Conservation (phyloP, 1,140 invertebrate genomes). For the Phenacoccus solenopsis region DNA sequence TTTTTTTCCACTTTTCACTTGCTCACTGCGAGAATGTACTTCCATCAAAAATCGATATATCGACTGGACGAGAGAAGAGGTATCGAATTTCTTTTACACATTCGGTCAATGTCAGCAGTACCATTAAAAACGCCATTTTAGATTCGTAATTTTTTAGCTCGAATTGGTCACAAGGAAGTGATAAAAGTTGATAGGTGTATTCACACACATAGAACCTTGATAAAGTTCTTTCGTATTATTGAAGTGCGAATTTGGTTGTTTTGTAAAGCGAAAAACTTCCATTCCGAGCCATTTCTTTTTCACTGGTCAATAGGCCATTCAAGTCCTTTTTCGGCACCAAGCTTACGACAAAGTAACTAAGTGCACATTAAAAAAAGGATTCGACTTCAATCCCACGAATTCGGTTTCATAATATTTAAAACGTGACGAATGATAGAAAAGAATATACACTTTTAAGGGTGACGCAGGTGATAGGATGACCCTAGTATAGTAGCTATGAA, state of each 20-base stretch:
- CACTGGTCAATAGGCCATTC: not conserved
- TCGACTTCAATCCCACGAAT: too few relatives aligned
- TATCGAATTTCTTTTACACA: not conserved
- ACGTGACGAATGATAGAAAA: too few relatives aligned
- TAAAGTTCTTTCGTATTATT: not conserved
- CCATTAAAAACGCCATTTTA: constrained; percentile 1
- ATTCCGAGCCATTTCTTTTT: not conserved
- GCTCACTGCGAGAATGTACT: too few relatives aligned
- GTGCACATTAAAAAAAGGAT: too few relatives aligned
- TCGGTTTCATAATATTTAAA: too few relatives aligned
- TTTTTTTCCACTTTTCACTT: not conserved
- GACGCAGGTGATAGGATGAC: too few relatives aligned
- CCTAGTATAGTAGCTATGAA: too few relatives aligned
- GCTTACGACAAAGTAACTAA: too few relatives aligned
- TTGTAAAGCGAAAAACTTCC: not conserved
- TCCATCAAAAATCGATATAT: not conserved
- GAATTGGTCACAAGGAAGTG: constrained; percentile 1
- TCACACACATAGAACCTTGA: too few relatives aligned
- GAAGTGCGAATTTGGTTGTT: not conserved
- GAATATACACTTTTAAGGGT: too few relatives aligned
- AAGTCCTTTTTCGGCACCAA: too few relatives aligned
- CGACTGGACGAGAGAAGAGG: not conserved
- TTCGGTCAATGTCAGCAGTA: not conserved
- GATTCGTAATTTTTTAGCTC: not conserved
- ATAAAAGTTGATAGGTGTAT: not conserved